phyloP scores from a whole-genome alignment of 2,888 invertebrate species.

The Temnothorax rugatulus region DNA sequence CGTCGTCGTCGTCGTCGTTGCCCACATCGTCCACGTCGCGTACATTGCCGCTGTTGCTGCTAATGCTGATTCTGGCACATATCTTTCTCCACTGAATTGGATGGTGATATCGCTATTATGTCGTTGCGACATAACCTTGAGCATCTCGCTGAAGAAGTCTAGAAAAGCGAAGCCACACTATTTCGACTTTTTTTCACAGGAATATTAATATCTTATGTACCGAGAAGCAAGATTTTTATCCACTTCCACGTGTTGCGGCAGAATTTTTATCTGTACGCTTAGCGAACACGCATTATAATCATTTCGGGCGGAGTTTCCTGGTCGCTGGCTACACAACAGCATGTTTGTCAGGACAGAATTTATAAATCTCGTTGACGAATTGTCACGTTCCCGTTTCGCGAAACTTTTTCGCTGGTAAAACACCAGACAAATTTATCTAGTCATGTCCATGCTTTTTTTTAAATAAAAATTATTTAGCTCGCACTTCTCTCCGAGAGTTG shows the following conservation, averaged over 20 bases:
- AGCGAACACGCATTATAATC: constrained; percentile 28
- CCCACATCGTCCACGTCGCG: constrained; percentile 69
- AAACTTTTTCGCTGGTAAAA: constrained; percentile 37
- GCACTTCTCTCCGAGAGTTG: background rate
- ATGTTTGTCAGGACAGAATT: constrained; percentile 28
- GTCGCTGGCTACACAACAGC: background rate
- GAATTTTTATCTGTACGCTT: constrained; percentile 16
- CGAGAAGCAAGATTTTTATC: background rate
- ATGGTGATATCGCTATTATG: constrained; percentile 57
- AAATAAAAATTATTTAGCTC: constrained; percentile 36
- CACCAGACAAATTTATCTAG: constrained; percentile 30
- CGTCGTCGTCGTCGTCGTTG: constrained; percentile 74
- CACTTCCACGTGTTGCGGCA: background rate
- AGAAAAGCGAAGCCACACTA: background rate
- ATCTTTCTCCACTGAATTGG: constrained; percentile 58
- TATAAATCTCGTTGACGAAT: constrained; percentile 45
- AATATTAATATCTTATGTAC: constrained; percentile 23
- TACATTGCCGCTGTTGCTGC: constrained; percentile 41
- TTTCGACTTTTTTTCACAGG: constrained; percentile 30
- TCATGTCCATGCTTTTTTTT: constrained; percentile 11
- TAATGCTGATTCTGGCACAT: constrained; percentile 54
- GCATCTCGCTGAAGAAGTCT: constrained; percentile 16
- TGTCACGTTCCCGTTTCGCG: constrained; percentile 31
- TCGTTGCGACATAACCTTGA: constrained; percentile 58
- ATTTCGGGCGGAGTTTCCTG: constrained; percentile 26